These are phyloP conservation scores for Drosophila nigromelanica DNA, from an alignment of 1,140 invertebrate genomes.

Conservation along the genomic window DNA sequence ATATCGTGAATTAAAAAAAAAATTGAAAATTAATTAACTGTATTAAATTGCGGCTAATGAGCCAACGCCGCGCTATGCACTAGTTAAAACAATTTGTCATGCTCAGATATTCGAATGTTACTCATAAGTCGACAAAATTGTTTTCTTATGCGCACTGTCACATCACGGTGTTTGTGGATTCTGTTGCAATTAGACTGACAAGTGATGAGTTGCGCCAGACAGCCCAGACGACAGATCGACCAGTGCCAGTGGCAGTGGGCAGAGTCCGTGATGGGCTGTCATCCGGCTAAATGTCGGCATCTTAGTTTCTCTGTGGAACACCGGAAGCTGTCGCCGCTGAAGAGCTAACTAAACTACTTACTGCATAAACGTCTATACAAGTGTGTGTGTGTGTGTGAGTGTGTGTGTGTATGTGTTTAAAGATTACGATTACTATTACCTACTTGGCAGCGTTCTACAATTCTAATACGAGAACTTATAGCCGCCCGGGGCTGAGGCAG, in stretches of 20 bases:
- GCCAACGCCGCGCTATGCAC: slow-evolving; percentile 4
- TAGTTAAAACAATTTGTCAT: slow-evolving; percentile 26
- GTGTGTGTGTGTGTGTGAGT: slow-evolving; percentile 50
- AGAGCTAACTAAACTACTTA: slow-evolving; percentile 23
- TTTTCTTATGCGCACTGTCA: slow-evolving; percentile 38
- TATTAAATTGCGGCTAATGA: slow-evolving; percentile 13
- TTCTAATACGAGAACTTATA: slow-evolving; percentile 12
- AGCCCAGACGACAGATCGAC: slow-evolving; percentile 7
- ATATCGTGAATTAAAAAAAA: slow-evolving; percentile 16
- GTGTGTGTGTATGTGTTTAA: slow-evolving; percentile 54
- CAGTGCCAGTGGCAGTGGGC: slow-evolving; percentile 15
- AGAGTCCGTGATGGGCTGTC: slow-evolving; percentile 46
- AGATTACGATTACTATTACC: slow-evolving; percentile 79
- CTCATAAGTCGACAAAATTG: slow-evolving; percentile 49
- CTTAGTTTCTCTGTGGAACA: slow-evolving; percentile 14
- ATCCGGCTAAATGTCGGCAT: slow-evolving; percentile 57
- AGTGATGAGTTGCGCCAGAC: slow-evolving; percentile 54
- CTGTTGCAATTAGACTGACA: slow-evolving; percentile 71
- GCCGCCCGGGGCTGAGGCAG: background rate
- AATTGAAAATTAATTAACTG: slow-evolving; percentile 32
- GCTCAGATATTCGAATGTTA: slow-evolving; percentile 33
- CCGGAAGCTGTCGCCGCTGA: slow-evolving; percentile 32
- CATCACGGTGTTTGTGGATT: slow-evolving; percentile 41
- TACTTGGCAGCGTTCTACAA: slow-evolving; percentile 58
- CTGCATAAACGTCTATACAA: slow-evolving; percentile 16